Evolutionary conservation across 1,140 invertebrate species (phyloP).

Genomic region (Pachypeltis micranthus): DNA sequence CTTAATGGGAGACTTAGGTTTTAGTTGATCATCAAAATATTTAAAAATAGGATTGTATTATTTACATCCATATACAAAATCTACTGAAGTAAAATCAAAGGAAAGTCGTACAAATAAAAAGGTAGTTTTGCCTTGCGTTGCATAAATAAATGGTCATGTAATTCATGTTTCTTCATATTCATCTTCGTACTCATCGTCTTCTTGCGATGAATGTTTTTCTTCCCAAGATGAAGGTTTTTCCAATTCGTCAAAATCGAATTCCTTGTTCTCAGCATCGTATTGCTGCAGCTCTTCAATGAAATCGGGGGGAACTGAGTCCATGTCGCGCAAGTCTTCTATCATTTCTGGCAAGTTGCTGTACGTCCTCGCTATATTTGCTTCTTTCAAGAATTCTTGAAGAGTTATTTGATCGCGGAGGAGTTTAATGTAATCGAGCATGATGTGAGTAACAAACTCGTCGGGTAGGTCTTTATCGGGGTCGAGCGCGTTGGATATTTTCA

Average conservation of each 20-base stretch:
- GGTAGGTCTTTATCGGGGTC: slow-evolving; percentile 1
- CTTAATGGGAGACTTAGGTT: no score
- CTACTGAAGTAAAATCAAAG: no score
- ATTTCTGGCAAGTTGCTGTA: slow-evolving; percentile 12
- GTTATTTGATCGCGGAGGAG: slow-evolving; percentile 2
- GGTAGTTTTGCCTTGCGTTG: background rate
- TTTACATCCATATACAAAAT: background rate
- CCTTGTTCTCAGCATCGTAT: background rate
- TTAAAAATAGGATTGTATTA: no score
- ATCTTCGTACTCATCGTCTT: slow-evolving; percentile 4
- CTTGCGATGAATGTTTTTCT: background rate
- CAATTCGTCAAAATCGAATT: background rate
- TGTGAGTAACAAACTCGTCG: slow-evolving; percentile 4
- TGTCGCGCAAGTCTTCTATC: slow-evolving; percentile 10
- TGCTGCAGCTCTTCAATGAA: slow-evolving; percentile 11
- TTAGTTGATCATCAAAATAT: no score
- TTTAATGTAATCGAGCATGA: slow-evolving; percentile 13
- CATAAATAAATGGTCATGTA: no score
- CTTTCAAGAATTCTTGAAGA: slow-evolving; percentile 12
- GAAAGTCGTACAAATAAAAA: background rate
- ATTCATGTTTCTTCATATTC: background rate
- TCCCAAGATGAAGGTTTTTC: background rate
- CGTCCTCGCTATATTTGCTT: background rate
- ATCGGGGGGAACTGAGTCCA: background rate
- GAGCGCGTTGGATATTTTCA: background rate